Evolutionary conservation across 2,888 invertebrate species (phyloP).

Genomic region (Platycnemis pennipes): DNA sequence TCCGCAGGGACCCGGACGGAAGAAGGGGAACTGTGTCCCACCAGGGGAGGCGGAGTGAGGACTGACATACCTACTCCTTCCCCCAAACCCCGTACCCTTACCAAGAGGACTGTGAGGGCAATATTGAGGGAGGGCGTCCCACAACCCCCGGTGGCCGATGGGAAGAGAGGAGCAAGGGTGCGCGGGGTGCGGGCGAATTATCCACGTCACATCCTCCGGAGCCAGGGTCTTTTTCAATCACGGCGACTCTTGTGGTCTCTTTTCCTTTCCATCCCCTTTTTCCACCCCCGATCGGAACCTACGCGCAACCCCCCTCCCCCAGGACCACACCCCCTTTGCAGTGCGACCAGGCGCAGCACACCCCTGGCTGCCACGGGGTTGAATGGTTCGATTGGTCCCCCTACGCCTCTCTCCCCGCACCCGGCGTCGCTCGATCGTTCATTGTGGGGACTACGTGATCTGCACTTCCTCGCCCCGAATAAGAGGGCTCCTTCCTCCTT

Average conservation of each 20-base stretch:
- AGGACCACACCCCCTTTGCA: background rate
- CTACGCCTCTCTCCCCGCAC: background rate
- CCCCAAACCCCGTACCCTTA: background rate
- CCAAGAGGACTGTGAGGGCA: background rate
- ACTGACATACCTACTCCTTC: background rate
- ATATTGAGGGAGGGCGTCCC: background rate
- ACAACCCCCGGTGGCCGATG: background rate
- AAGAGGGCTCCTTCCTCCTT: background rate
- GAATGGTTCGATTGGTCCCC: constrained; percentile 27
- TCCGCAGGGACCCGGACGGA: background rate
- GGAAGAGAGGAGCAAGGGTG: background rate
- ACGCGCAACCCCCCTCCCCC: background rate
- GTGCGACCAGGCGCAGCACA: background rate
- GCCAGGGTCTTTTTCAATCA: constrained; percentile 52
- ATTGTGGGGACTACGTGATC: background rate
- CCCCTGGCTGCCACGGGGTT: background rate
- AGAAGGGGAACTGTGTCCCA: background rate
- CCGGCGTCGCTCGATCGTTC: background rate
- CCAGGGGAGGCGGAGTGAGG: background rate
- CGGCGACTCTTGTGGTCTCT: constrained; percentile 49
- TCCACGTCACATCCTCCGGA: constrained; percentile 43
- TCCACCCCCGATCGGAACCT: background rate
- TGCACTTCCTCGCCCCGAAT: background rate
- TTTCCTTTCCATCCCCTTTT: background rate
- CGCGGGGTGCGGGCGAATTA: background rate